Evolutionary conservation across 2,888 invertebrate genomes (phyloP), one percentile per base, ranked within the genome.

Genomic region (Rugalucina vietnamica): DNA sequence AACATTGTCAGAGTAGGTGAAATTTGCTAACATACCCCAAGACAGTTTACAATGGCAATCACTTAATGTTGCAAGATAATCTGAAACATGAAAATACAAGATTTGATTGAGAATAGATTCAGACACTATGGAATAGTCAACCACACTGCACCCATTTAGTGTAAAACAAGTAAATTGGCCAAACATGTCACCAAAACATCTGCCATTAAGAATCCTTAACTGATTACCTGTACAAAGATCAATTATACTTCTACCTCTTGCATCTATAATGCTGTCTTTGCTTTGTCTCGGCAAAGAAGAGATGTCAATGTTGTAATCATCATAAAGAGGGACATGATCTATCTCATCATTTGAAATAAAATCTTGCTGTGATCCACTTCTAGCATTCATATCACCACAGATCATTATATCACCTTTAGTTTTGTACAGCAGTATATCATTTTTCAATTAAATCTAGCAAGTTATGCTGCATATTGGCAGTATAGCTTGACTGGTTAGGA

Each of bases 181-280:
- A 70, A 75, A 50, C 34, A 69, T 69, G 34, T 80, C 80, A 69
- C 80, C 80, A 36, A 75, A 50, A 24, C 50, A 65, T 50, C 75
- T 65, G n/a, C 80, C 80, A 69, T 80, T 80, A 43, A 80, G 29
- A 21, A 80, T 50, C 75, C 80, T 75, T 57, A 80, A 43, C 54
- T 76, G 69, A 65, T 69, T 24, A 24, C 54, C 65, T n/a, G 70
- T 70, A 50, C 80, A 80, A 5, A 80, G n/a, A 37, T 80, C 80
- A 32, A 80, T 4, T 18, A 80, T 27, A 29, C 75, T 37, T 80
- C 43, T 80, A 27, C 80, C 80, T 34, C 80, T 73, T n/a, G 43
- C 21, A 54, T 75, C 71, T 60, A 34, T n/a, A 54, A 8, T 65
- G 18, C n/a, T 65, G 27, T 76, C 69, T 69, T 43, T 76, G 57